Conservation (phyloP, 2,113 vertebrate genomes). For the Saguinus midas region DNA sequence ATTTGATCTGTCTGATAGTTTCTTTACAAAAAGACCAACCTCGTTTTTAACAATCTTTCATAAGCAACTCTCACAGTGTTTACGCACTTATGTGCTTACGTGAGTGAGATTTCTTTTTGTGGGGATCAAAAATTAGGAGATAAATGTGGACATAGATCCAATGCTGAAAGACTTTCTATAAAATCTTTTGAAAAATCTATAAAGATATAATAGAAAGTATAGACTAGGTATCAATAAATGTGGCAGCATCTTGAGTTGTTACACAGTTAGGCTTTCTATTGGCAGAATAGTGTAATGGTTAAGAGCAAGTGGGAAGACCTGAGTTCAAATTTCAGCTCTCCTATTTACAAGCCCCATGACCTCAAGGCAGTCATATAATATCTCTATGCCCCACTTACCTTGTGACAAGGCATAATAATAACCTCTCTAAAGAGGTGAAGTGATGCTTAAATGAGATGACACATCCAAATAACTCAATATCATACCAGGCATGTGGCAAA, state of each 20-base stretch:
- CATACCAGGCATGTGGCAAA: not conserved
- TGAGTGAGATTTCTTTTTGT: not conserved
- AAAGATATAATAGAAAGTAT: not conserved
- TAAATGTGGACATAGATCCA: not conserved
- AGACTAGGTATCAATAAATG: not conserved
- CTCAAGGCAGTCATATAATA: not conserved
- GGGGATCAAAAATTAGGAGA: not conserved
- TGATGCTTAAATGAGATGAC: not conserved
- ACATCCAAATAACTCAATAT: not conserved
- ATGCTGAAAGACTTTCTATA: not conserved
- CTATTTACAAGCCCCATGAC: not conserved
- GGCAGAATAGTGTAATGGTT: not conserved
- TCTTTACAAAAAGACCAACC: not conserved
- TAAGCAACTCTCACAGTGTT: not conserved
- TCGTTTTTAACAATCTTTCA: not conserved
- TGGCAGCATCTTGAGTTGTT: not conserved
- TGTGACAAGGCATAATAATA: not conserved
- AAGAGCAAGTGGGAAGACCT: not conserved
- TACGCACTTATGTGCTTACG: not conserved
- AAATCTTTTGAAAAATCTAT: not conserved
- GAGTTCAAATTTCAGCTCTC: not conserved
- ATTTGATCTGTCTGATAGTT: not conserved
- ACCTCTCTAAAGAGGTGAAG: not conserved
- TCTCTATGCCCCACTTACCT: not conserved
- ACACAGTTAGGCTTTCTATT: not conserved